Evolutionary conservation across 2,888 invertebrate genomes (phyloP), one percentile per base, ranked within the genome.

Genomic region (Pollenia labialis): DNA sequence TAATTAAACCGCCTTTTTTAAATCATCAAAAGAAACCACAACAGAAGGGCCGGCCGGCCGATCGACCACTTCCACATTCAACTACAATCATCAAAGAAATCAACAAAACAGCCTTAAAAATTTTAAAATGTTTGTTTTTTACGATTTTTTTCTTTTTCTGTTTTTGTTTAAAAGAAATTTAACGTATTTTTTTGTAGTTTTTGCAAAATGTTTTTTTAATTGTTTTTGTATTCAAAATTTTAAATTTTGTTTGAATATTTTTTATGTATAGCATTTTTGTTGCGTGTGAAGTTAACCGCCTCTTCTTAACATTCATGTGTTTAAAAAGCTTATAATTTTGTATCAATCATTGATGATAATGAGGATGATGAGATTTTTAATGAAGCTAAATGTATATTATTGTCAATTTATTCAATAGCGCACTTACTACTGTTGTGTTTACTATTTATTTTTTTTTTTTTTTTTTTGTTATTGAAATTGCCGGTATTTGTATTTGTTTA

Each of bases 1-100:
- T 60, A 84, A 84, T 79, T 54, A 80, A 74, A 60, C 84, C 74
- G 79, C 64, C 84, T 72, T 82, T 82, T 50, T 16, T 75, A 52
- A 50, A 8, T 42, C 32, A 75, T 68, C 50, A 81, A 69, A 69
- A 46, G 14, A 7, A 50, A 40, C 50, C 16, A 42, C 58, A 48
- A 74, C 44, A 64, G 42, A 68, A 81, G 81, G 81, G 81, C 66
- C 75, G 68, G 11, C 12, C 75, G 42, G 14, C 32, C 48, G 6
- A 48, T 23, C 7, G 54, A 40, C 42, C 32, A 6, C 32, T 32
- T 32, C 32, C 32, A 32, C 60, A 50, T 68, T 44, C 7, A 50
- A 18, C 44, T 10, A 46, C 6, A 46, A 16, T 68, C 10, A 68
- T 48, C 32, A 23, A 52, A 68, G 50, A 48, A 16, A 68, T 32